Evolutionary conservation across 1,140 invertebrate genomes (phyloP), one percentile per base, ranked within the genome.

Genomic region (Hestina assimilis): DNA sequence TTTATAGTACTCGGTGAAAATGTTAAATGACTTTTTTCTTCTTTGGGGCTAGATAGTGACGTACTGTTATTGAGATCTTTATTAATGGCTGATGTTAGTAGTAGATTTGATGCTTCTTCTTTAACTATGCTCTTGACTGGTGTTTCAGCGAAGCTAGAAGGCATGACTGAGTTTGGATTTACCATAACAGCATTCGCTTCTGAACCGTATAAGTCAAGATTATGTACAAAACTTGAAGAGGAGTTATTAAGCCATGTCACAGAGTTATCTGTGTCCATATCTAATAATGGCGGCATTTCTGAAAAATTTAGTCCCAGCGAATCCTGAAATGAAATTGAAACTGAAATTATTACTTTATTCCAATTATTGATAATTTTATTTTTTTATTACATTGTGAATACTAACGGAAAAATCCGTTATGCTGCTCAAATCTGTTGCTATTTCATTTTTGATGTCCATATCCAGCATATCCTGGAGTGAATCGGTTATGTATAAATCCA

Each of bases 361-460:
- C 19, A n/a, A 3, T 8, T 9, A 35, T 17, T 3, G 7, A 14
- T 17, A 6, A 35, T 15, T 9, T 17, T 15, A 38, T 38, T 19
- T 9, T 3, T 8, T 19, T 9, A 9, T 17, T 7, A 42, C 11
- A 35, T 14, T 6, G 3, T 8, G 15, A 45, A 52, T 59, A 85
- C 79, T 81, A 59, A 89, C 88, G 20, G 90, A 86, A 76, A 93
- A 90, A 69, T 93, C 92, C 66, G 89, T 91, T 42, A 89, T 90
- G 20, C 92, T 92, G 42, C 92, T 92, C 31, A 95, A 91, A 33
- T 94, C 92, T 45, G 92, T 92, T 29, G 95, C 94, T 59, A 95
- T 93, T 75, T 95, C 94, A 41, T 92, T 93, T 66, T 95, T 94
- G 20, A 96, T 95, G 73, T 96, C 95, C 70, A 94, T 93, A 71